Conservation (phyloP, 2,888 invertebrate species). For the Apodemia hepburni region DNA sequence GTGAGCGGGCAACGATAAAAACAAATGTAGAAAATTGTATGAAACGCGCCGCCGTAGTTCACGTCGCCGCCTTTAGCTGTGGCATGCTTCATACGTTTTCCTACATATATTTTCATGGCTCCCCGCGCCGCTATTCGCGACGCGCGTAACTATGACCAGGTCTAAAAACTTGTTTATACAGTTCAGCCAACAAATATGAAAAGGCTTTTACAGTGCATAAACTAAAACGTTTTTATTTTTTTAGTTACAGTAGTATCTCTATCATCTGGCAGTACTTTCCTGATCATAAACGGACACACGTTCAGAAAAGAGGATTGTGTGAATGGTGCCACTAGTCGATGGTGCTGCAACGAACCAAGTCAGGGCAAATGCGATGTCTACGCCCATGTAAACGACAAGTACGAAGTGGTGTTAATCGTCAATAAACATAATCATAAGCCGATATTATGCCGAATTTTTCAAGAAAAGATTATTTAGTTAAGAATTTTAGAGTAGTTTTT, state of each 20-base stretch:
- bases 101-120: no score
- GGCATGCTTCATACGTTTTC: no score
- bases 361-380: conserved; percentile 53
- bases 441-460: conserved; percentile 51
- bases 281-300: conserved; percentile 61
- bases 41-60: no score
- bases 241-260: conserved; percentile 58
- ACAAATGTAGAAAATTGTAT: no score
- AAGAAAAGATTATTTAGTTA: conserved; percentile 51
- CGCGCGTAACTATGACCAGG: no score
- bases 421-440: conserved; percentile 59
- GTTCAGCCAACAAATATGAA: no score
- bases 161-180: no score
- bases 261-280: conserved; percentile 52
- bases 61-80: no score
- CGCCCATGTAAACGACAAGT: conserved; percentile 55
- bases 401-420: conserved; percentile 48
- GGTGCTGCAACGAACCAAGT: conserved; percentile 55
- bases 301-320: conserved; percentile 49
- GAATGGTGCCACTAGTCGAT: conserved; percentile 46
- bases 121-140: no score
- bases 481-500: conserved; percentile 19
- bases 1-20: no score
- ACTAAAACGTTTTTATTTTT: conserved; percentile 31
- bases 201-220: no score